A percentile compares a stretch with the other conserved stretches of the same genome.
These are phyloP conservation scores for Uloborus diversus DNA, from an alignment of 1,140 invertebrate species.

Conservation along the genomic window DNA sequence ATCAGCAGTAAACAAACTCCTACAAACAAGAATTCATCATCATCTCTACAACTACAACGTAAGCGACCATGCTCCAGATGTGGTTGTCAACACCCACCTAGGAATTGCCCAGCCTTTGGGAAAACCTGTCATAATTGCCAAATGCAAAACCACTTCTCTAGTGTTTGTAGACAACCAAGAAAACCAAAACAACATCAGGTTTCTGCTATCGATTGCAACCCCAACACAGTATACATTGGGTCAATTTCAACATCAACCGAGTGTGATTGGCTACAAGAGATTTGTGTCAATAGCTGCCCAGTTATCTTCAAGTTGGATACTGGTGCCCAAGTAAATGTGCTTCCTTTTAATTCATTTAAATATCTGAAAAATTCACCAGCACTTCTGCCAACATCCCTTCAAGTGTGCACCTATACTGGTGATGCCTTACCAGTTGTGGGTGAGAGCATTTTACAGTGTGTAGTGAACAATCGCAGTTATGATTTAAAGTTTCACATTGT, in stretches of 20 bases:
- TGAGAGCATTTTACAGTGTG: too few species aligned
- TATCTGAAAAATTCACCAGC: too few species aligned
- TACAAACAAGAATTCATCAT: too few species aligned
- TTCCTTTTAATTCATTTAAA: neutral
- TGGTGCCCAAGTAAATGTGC: conserved; percentile 7
- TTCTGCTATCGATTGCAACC: neutral
- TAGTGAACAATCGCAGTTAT: too few species aligned
- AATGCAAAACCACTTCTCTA: neutral
- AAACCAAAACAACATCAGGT: too few species aligned
- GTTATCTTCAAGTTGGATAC: conserved; percentile 3
- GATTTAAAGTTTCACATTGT: too few species aligned
- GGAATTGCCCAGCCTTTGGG: neutral
- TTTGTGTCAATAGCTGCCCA: neutral
- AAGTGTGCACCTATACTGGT: too few species aligned
- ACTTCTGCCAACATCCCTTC: too few species aligned
- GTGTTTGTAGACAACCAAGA: neutral
- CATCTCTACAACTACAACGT: neutral
- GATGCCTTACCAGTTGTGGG: too few species aligned
- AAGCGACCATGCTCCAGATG: neutral
- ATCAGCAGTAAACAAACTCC: too few species aligned
- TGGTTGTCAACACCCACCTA: neutral
- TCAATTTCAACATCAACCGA: neutral
- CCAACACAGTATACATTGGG: neutral
- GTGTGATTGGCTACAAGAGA: neutral
- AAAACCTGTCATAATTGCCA: neutral